Evolutionary conservation across 1,140 invertebrate species (phyloP), one percentile per base, ranked within the genome.

Genomic region (Notospermus geniculatus): DNA sequence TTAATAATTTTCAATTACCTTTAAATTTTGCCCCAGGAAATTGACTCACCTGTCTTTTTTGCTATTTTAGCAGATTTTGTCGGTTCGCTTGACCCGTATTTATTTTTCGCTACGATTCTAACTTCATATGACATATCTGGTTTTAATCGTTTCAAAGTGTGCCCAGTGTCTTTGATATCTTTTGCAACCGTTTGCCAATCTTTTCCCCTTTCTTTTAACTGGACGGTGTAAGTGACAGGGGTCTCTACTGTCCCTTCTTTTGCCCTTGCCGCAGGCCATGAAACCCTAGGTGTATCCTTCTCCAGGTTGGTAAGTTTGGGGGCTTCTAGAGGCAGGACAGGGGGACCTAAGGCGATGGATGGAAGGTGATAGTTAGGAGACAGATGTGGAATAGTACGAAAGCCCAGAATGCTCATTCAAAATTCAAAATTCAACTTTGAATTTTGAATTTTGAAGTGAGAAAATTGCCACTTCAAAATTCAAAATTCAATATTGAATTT

Each of bases 101-200:
- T 27, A 27, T 50, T 50, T n/a, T 23, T 27, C 9, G 46, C 46
- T 5, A 9, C 19, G n/a, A 50, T n/a, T n/a, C 46, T 50, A 50
- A 23, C n/a, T n/a, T 23, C 25, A 27, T 50, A 50, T 50, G n/a
- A 5, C 25, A 19, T 19, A 50, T 50, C 46, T 5, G 46, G 46
- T n/a, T 50, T 50, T n/a, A 50, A 23, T 5, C 62, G 56, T 28
- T 54, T 66, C 60, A 66, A 63, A 22, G 17, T 29, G 29, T 30
- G 63, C 15, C 15, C 17, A 17, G 60, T 63, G 46, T 63, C 62
- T 54, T 59, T 69, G 13, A 80, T 63, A 52, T 73, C 70, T 1
- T 62, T 54, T 2, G 72, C 76, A 22, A 79, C 57, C 45, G 67
- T 67, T 19, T 67, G 52, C 77, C 78, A 81, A 41, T 71, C 66